Percentiles rank a stretch among this genome's conserved stretches.
Conservation (phyloP, 2,113 vertebrate genomes). For the Heterocephalus glaber region DNA sequence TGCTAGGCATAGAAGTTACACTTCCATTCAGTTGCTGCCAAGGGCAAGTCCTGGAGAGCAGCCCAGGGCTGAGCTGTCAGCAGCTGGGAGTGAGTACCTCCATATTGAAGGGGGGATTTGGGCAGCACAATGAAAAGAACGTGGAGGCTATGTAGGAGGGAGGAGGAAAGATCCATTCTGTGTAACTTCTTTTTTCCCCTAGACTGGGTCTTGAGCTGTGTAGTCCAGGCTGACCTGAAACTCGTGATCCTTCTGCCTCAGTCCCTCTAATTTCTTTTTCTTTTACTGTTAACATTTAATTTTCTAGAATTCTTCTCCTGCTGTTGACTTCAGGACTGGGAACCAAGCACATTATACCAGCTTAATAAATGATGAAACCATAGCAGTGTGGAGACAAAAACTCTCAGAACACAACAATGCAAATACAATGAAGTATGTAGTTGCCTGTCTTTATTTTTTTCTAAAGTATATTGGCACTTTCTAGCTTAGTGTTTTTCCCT, state of each 20-base stretch:
- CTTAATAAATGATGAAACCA: conserved; percentile 92
- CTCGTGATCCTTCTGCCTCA: background rate
- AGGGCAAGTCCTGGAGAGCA: background rate
- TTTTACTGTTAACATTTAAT: conserved; percentile 80
- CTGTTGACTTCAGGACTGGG: conserved; percentile 95
- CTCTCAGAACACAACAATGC: conserved; percentile 92
- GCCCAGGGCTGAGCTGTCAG: background rate
- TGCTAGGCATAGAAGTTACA: background rate
- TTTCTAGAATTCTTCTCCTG: conserved; percentile 88
- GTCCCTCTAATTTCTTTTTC: conserved; percentile 59
- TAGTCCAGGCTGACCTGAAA: background rate
- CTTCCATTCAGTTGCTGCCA: background rate
- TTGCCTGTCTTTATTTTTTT: conserved; percentile 72
- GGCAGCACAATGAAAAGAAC: background rate
- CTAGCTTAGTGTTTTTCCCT: conserved; percentile 62
- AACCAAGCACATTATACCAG: conserved; percentile 91
- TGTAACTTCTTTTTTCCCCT: conserved; percentile 65
- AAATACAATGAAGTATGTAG: conserved; percentile 93
- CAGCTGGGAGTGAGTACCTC: background rate
- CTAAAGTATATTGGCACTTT: conserved; percentile 66
- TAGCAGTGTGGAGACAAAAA: conserved; percentile 94
- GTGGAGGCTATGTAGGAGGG: background rate
- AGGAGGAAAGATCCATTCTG: conserved; percentile 61
- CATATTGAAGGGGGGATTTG: background rate
- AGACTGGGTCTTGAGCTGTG: background rate